Percentiles rank a stretch among this genome's conserved stretches.
phyloP scores from a whole-genome alignment of 92 coral and sea anemone genomes.

The Phenganax subtilis region DNA sequence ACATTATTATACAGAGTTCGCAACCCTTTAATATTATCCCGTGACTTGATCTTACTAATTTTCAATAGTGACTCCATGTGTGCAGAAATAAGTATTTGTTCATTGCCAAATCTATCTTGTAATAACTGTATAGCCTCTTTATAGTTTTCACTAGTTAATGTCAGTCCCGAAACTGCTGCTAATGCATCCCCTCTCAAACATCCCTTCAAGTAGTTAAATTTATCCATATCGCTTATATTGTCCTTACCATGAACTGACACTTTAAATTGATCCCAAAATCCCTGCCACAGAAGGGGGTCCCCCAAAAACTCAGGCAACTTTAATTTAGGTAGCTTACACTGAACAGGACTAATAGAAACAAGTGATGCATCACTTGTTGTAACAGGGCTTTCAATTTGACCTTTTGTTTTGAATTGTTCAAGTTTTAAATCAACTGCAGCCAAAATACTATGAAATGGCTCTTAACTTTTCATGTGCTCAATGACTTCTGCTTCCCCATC shows the following conservation, averaged over 20 bases:
- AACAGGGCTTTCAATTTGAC: background rate
- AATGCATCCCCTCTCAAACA: conserved; percentile 14
- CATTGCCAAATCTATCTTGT: too few relatives aligned
- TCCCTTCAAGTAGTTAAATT: conserved; percentile 18
- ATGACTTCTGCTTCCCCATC: background rate
- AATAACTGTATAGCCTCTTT: background rate
- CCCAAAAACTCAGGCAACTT: background rate
- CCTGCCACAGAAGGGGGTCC: background rate
- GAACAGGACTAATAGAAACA: background rate
- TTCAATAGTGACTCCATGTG: background rate
- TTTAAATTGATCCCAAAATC: background rate
- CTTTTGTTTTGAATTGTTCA: background rate
- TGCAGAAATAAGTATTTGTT: too few relatives aligned
- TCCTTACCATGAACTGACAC: background rate
- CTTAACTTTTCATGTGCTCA: background rate
- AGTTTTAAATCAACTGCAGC: background rate
- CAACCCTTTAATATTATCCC: background rate
- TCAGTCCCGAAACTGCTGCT: background rate
- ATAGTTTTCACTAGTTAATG: conserved; percentile 2
- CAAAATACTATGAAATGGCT: background rate
- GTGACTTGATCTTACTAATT: background rate
- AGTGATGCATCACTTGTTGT: background rate
- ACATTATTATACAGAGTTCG: too few relatives aligned
- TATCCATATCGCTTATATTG: conserved; percentile 1
- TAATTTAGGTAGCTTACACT: background rate